Percentiles rank a stretch among this genome's conserved stretches.
These are phyloP conservation scores for Enhydra lutris DNA, from an alignment of 2,113 vertebrate species.

Conservation along the genomic window DNA sequence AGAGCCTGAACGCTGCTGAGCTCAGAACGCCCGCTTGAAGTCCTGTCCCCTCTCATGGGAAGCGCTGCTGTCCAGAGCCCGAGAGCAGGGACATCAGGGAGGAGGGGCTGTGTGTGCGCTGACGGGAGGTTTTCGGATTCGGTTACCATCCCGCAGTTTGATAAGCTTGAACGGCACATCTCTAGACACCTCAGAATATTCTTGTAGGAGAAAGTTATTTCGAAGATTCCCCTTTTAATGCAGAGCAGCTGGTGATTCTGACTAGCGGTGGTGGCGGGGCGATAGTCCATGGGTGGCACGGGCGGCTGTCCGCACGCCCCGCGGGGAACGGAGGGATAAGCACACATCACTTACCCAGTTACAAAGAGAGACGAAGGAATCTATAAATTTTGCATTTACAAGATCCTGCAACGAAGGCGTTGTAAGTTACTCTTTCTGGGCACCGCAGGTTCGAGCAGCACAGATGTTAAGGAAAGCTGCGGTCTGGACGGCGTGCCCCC, in stretches of 20 bases:
- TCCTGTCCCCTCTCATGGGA: neutral
- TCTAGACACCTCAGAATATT: conserved; percentile 29
- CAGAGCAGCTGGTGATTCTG: neutral
- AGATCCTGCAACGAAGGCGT: conserved; percentile 99
- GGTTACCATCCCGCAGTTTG: neutral
- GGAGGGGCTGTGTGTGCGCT: fast-evolving
- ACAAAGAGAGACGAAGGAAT: conserved; percentile 99
- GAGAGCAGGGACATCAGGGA: neutral
- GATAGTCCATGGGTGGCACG: neutral
- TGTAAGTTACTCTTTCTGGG: conserved; percentile 99
- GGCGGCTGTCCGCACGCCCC: neutral
- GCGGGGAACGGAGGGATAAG: conserved; percentile 67
- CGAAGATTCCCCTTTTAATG: neutral
- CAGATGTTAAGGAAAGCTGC: conserved; percentile 97
- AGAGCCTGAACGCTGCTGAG: neutral
- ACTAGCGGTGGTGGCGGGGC: neutral
- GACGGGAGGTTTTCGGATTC: neutral
- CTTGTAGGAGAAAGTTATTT: neutral
- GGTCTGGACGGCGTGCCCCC: conserved; percentile 93
- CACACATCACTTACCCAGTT: conserved; percentile 98
- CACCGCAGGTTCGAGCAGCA: conserved; percentile 98
- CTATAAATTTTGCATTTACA: conserved; percentile 99
- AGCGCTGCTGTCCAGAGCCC: neutral
- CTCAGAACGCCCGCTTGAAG: neutral
- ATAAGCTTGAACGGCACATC: neutral